Conservation (phyloP, 2,888 invertebrate species). For the Agrotis segetum region DNA sequence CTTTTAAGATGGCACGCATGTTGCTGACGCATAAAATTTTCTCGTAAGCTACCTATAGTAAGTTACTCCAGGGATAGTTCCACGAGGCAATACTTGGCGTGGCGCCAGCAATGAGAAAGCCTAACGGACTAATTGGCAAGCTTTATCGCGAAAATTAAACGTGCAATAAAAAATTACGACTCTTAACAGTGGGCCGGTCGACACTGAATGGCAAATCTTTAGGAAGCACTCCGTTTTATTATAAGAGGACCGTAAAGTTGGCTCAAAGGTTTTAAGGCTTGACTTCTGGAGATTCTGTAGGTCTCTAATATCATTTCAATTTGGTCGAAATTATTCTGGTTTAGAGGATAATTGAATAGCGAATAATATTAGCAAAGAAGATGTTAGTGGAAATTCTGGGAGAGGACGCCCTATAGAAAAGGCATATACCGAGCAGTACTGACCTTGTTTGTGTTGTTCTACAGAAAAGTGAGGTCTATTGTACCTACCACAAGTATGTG, state of each 20-base stretch:
- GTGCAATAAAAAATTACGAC: constrained; percentile 68
- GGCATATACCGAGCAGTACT: too few species aligned
- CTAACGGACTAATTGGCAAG: constrained; percentile 72
- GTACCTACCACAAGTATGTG: too few species aligned
- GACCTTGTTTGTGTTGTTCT: too few species aligned
- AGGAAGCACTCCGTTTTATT: constrained; percentile 49
- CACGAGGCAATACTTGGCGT: constrained; percentile 63
- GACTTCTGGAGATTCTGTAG: constrained; percentile 30
- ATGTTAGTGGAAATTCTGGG: too few species aligned
- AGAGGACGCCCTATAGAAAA: too few species aligned
- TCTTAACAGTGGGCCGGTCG: constrained; percentile 45
- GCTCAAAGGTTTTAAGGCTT: constrained; percentile 36
- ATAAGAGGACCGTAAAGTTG: constrained; percentile 33
- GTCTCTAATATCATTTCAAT: constrained; percentile 14
- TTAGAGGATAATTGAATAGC: too few species aligned
- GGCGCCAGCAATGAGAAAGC: constrained; percentile 67
- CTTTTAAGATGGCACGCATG: constrained; percentile 23
- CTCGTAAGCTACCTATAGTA: constrained; percentile 31
- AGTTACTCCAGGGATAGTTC: constrained; percentile 45
- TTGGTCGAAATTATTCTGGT: constrained; percentile 4
- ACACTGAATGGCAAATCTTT: constrained; percentile 51
- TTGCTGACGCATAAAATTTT: constrained; percentile 39
- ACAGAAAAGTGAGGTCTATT: too few species aligned
- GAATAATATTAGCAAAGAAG: too few species aligned
- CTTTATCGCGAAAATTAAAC: constrained; percentile 71